A percentile compares a stretch with the other conserved stretches of the same genome.
phyloP scores from a whole-genome alignment of 2,113 vertebrate species.

The Poeciliopsis turrubarensis region DNA sequence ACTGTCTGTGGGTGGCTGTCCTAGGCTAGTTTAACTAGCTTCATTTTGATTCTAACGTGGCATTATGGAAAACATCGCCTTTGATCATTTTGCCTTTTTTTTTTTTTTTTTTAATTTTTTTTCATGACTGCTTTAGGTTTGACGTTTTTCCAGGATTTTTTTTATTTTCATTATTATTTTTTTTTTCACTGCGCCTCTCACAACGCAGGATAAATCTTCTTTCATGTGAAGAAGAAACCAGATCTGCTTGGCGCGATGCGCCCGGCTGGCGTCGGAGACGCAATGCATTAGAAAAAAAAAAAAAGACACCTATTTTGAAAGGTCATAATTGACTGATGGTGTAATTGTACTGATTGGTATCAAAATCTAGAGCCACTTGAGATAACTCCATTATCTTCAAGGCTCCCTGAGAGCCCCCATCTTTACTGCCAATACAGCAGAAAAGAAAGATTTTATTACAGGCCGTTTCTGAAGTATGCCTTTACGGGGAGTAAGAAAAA shows the following conservation, averaged over 20 bases:
- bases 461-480: constrained; percentile 15
- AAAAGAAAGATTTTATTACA: constrained; percentile 8
- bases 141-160: not conserved
- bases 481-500: not conserved
- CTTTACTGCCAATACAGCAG: constrained; percentile 26
- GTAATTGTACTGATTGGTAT: constrained; percentile 32
- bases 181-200: constrained; percentile 6
- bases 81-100: constrained; percentile 13
- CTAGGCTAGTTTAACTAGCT: not conserved
- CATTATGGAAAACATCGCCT: constrained; percentile 7
- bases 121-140: constrained; percentile 2
- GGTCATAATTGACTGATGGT: constrained; percentile 33
- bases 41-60: not conserved
- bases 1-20: constrained; percentile 7
- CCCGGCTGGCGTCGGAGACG: not conserved
- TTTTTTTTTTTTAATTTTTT: no score
- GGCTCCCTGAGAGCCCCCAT: constrained; percentile 4
- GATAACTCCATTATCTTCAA: constrained; percentile 25
- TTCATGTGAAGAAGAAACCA: not conserved
- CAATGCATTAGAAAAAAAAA: not conserved
- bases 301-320: constrained; percentile 15
- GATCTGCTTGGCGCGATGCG: not conserved
- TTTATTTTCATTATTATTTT: no score
- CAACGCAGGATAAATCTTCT: not conserved
- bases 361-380: constrained; percentile 33